These are phyloP conservation scores for Lysandra bellargus DNA, from an alignment of 2,888 invertebrate species.

Conservation along the genomic window DNA sequence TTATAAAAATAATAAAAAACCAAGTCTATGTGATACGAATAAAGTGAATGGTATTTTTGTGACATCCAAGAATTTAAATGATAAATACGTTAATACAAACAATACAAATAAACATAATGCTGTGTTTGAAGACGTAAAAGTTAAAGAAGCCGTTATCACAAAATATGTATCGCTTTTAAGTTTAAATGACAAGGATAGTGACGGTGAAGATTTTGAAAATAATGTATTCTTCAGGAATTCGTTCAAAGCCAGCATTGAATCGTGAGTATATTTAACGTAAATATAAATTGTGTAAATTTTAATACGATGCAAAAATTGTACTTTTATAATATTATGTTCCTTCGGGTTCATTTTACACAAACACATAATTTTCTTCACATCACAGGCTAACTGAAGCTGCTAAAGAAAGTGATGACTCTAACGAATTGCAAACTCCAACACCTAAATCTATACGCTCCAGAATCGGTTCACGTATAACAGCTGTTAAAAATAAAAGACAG, in stretches of 20 bases:
- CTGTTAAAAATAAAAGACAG: conserved; percentile 52
- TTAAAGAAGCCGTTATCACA: conserved; percentile 50
- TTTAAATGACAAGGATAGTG: conserved; percentile 47
- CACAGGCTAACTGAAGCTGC: conserved; percentile 57
- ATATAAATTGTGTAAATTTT: too few species aligned
- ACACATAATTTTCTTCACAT: not conserved
- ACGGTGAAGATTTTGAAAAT: conserved; percentile 44
- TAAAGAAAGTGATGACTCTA: conserved; percentile 54
- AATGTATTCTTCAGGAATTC: conserved; percentile 52
- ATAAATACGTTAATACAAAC: conserved; percentile 43
- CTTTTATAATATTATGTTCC: not conserved
- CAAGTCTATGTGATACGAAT: conserved; percentile 49
- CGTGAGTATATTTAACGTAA: conserved; percentile 56
- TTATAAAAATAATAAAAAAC: conserved; percentile 47
- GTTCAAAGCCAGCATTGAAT: conserved; percentile 58
- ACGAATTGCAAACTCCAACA: conserved; percentile 47
- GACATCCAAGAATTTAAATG: not conserved
- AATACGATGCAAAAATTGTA: not conserved
- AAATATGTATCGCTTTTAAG: conserved; percentile 47
- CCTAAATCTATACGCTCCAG: conserved; percentile 58
- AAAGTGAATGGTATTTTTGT: conserved; percentile 43
- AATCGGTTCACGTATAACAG: conserved; percentile 58
- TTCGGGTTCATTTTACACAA: not conserved
- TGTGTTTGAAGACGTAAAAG: conserved; percentile 47
- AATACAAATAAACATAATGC: conserved; percentile 51